Evolutionary conservation across 2,888 invertebrate genomes (phyloP).

Genomic region (Enchytraeus crypticus): DNA sequence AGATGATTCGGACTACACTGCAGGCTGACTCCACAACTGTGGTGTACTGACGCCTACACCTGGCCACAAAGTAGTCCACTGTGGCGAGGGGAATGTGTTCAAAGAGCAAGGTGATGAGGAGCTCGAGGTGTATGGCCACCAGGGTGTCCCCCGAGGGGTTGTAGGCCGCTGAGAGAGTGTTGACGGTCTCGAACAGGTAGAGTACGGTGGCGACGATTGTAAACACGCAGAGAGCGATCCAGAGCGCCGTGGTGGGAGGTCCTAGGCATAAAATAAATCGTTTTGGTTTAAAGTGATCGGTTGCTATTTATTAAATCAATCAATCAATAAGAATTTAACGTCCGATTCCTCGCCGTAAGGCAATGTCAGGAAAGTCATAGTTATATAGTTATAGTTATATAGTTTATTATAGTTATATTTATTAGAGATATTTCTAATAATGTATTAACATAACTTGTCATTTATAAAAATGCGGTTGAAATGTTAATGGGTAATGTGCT

Average conservation of each 20-base stretch:
- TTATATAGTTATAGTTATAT: no score
- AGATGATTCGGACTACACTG: constrained; percentile 10
- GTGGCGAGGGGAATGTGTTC: constrained; percentile 20
- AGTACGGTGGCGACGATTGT: constrained; percentile 14
- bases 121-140: constrained; percentile 19
- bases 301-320: no score
- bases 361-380: no score
- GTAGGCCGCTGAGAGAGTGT: constrained; percentile 15
- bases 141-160: constrained; percentile 7
- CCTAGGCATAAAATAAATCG: no score
- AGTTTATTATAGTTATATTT: no score
- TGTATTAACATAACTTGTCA: no score
- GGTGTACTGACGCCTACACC: constrained; percentile 8
- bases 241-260: constrained; percentile 8
- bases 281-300: no score
- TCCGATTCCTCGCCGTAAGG: no score
- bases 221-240: constrained; percentile 16
- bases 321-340: no score
- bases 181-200: constrained; percentile 14
- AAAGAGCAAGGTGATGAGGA: constrained; percentile 9
- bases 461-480: no score
- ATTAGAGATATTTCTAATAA: no score
- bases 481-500: no score
- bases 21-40: constrained; percentile 8
- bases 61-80: constrained; percentile 15